Evolutionary conservation across 2,113 vertebrate genomes (phyloP), one percentile per base, ranked within the genome.

Genomic region (Stegostoma tigrinum): DNA sequence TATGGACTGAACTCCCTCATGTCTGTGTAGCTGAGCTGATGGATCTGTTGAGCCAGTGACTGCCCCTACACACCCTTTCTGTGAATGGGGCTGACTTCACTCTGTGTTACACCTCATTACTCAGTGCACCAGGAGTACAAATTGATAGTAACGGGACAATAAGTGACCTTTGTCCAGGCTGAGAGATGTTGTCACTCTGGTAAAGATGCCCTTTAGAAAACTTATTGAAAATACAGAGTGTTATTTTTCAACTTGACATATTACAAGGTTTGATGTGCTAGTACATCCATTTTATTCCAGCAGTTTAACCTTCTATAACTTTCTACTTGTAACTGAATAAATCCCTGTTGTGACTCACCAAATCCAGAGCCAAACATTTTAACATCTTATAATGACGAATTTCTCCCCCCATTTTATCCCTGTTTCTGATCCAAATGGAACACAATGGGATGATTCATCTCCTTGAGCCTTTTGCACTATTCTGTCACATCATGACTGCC

Each of bases 141-240:
- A 83, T 83, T 83, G 78, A 42, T 3, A 6, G n/a, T 42, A 83
- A 83, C 42, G 78, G n/a, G 78, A 80, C 78, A 83, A 3, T 83
- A 83, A 42, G n/a, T 83, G 78, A 83, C 78, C 78, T 83, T 83
- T 83, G 78, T 83, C 78, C n/a, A 42, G n/a, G n/a, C 78, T 83
- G 14, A 42, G n/a, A 42, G 78, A n/a, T 83, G 78, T 83, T 83
- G 78, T 42, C 78, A 83, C 78, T 83, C 17, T 83, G 78, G 78
- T 83, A 83, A 83, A 42, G 78, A 83, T 83, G 78, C 78, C 78
- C 78, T 83, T 83, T 83, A 19, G n/a, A 83, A 83, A 83, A 21
- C 78, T 83, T 38, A 83, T 83, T 83, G 78, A 83, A 83, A 83
- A 38, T 83, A 38, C 78, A 38, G 78, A 19, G n/a, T 83, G 78